Evolutionary conservation across 1,140 invertebrate species (phyloP).

Genomic region (Ruditapes philippinarum): DNA sequence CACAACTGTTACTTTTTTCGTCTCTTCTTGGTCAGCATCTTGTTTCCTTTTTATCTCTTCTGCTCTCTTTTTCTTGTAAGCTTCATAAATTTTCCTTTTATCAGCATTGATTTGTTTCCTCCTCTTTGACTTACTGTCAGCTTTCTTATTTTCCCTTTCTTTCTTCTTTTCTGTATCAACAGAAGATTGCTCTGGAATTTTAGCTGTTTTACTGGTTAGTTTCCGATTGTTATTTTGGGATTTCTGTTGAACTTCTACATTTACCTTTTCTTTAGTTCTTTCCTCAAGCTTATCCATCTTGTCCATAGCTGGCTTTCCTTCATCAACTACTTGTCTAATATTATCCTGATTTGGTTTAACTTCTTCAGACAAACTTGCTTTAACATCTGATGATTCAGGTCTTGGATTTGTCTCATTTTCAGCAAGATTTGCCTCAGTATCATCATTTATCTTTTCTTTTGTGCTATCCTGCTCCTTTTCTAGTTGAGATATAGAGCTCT

Average conservation of each 20-base stretch:
- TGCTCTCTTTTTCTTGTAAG: constrained; percentile 19
- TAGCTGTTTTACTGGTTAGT: background rate
- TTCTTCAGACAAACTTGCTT: no score
- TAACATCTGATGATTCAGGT: no score
- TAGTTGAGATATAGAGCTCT: background rate
- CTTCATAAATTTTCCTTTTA: constrained; percentile 3
- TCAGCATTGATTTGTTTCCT: background rate
- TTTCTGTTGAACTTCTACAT: no score
- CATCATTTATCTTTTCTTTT: no score
- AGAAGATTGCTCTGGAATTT: background rate
- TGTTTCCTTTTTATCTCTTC: background rate
- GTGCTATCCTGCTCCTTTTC: background rate
- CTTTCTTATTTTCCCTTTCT: background rate
- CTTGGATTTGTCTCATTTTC: no score
- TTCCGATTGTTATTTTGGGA: background rate
- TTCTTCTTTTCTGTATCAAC: background rate
- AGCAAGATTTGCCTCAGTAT: no score
- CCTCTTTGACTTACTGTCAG: background rate
- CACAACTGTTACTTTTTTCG: background rate
- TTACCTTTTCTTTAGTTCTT: no score
- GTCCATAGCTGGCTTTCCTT: no score
- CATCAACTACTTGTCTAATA: no score
- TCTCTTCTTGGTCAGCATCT: background rate
- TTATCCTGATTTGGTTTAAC: no score
- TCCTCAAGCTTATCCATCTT: no score